A percentile compares a stretch with the other conserved stretches of the same genome.
Conservation (phyloP, 2,113 vertebrate genomes). For the Xenopus borealis region DNA sequence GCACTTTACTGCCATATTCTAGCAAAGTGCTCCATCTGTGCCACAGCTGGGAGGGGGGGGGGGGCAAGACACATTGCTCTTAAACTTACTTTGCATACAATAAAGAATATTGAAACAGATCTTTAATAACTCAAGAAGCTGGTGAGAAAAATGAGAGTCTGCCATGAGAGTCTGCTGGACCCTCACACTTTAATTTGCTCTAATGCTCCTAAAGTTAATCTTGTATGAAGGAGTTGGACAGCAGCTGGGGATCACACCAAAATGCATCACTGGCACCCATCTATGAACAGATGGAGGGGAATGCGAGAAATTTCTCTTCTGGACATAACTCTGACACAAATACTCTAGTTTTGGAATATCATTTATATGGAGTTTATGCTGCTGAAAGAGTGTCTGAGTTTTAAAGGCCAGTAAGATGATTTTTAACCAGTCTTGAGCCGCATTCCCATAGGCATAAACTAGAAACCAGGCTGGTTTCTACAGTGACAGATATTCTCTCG, state of each 20-base stretch:
- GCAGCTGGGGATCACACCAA: constrained; percentile 35
- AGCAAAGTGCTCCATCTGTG: no score
- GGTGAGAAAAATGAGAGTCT: constrained; percentile 5
- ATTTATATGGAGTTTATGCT: constrained; percentile 32
- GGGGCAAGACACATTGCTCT: no score
- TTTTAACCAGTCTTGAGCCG: constrained; percentile 40
- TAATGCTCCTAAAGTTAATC: constrained; percentile 28
- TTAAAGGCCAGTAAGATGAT: constrained; percentile 14
- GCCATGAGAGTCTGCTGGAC: constrained; percentile 18
- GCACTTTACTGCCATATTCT: not conserved
- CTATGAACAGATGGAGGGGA: constrained; percentile 39
- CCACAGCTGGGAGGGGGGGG: no score
- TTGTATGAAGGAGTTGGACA: constrained; percentile 12
- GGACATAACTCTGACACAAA: constrained; percentile 33
- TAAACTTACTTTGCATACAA: no score
- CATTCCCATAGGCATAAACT: constrained; percentile 37
- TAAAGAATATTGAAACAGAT: no score
- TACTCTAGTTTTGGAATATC: constrained; percentile 38
- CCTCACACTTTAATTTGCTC: constrained; percentile 32
- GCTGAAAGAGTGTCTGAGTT: constrained; percentile 19
- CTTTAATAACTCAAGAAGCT: not conserved
- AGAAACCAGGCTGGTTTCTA: constrained; percentile 32
- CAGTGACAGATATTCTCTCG: constrained; percentile 44
- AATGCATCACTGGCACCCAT: constrained; percentile 30
- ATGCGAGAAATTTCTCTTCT: constrained; percentile 40